A percentile compares a stretch with the other conserved stretches of the same genome.
Evolutionary conservation across 2,797 vertebrate species (phyloP).

Genomic region (Neostethus bicornis): DNA sequence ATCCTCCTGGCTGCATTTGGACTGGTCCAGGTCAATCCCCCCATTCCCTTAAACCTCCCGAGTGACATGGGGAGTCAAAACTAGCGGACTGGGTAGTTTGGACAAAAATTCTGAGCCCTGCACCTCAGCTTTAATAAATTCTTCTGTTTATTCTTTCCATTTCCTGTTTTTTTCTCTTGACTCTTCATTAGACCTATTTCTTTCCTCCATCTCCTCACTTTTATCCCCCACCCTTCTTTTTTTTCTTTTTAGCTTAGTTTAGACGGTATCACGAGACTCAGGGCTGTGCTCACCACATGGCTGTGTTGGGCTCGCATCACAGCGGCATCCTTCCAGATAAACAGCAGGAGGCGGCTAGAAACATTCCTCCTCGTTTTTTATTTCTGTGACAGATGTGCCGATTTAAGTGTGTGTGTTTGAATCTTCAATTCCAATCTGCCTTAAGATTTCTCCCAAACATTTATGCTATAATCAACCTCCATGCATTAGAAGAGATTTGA

Average conservation of each 20-base stretch:
- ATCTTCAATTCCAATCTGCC: slow-evolving; percentile 50
- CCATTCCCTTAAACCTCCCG: slow-evolving; percentile 18
- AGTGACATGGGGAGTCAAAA: slow-evolving; percentile 45
- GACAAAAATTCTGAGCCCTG: slow-evolving; percentile 29
- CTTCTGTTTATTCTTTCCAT: slow-evolving; percentile 6
- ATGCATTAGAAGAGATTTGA: slow-evolving; percentile 1
- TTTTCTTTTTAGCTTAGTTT: slow-evolving; percentile 23
- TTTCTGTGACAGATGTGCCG: slow-evolving; percentile 41
- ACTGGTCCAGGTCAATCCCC: slow-evolving; percentile 68
- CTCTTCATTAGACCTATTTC: not conserved
- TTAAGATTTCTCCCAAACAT: no score
- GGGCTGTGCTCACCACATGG: slow-evolving; percentile 16
- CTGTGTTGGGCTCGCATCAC: slow-evolving; percentile 30
- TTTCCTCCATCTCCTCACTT: not conserved
- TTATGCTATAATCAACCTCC: no score
- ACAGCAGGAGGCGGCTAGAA: slow-evolving; percentile 40
- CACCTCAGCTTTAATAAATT: slow-evolving; percentile 20
- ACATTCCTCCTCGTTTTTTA: slow-evolving; percentile 34
- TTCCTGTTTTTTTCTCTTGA: not conserved
- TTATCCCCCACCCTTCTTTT: no score
- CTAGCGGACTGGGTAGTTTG: slow-evolving; percentile 46
- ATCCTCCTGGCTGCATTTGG: slow-evolving; percentile 66
- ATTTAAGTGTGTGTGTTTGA: slow-evolving; percentile 34
- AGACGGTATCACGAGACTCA: slow-evolving; percentile 17
- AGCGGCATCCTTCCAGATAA: slow-evolving; percentile 40